phyloP scores from a whole-genome alignment of 2,888 invertebrate genomes.

The Microchrysa polita region DNA sequence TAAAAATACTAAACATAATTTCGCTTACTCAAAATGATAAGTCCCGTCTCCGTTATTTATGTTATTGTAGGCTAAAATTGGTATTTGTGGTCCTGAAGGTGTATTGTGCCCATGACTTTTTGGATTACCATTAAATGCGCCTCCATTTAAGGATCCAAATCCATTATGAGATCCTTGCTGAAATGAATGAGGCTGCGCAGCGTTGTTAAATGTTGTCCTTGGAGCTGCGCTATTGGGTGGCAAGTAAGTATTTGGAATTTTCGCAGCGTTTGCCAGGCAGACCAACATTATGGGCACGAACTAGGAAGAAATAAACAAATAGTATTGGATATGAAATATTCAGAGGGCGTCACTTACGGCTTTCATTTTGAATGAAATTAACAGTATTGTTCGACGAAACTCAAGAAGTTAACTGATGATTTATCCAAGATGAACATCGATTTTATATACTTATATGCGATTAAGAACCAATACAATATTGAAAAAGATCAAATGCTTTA shows the following conservation, averaged over 20 bases:
- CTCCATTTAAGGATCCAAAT: constrained; percentile 23
- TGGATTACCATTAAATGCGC: constrained; percentile 30
- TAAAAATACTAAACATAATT: constrained; percentile 16
- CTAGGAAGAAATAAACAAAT: too few relatives aligned
- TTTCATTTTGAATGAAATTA: constrained; percentile 45
- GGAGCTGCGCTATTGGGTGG: constrained; percentile 54
- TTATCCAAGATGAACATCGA: constrained; percentile 47
- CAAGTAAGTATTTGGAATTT: constrained; percentile 57
- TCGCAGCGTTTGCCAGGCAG: constrained; percentile 54
- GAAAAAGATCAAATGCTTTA: too few relatives aligned
- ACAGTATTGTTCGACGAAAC: constrained; percentile 42
- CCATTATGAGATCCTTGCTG: constrained; percentile 40
- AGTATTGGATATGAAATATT: too few relatives aligned
- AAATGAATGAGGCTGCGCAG: constrained; percentile 47
- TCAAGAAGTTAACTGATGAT: constrained; percentile 50
- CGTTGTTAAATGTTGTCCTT: constrained; percentile 51
- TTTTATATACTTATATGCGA: constrained; percentile 49
- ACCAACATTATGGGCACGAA: constrained; percentile 51
- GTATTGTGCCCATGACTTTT: constrained; percentile 20
- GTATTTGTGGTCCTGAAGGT: constrained; percentile 64
- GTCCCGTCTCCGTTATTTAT: constrained; percentile 72
- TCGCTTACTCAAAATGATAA: constrained; percentile 70
- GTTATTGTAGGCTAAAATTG: constrained; percentile 70
- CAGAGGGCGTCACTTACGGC: constrained; percentile 45
- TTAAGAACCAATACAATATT: constrained; percentile 11